phyloP scores from a whole-genome alignment of 2,113 vertebrate species.

The Ceyx melanurus region DNA sequence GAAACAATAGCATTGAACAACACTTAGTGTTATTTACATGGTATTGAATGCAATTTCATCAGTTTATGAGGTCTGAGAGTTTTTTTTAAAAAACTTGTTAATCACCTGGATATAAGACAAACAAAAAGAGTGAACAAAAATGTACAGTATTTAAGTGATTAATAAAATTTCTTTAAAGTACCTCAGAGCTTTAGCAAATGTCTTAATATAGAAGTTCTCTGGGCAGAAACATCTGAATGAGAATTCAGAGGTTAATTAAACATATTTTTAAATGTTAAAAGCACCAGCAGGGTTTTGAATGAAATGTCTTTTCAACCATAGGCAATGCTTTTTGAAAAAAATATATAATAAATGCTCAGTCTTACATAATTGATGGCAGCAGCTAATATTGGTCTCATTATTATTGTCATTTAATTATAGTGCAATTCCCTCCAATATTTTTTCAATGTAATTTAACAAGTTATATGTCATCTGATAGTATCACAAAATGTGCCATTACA shows the following conservation, averaged over 20 bases:
- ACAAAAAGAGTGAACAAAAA: background rate
- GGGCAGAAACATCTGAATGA: background rate
- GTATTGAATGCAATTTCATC: background rate
- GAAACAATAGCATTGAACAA: background rate
- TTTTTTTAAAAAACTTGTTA: background rate
- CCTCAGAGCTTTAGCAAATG: background rate
- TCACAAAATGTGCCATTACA: conserved; percentile 45
- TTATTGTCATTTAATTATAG: conserved; percentile 75
- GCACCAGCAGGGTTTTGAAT: background rate
- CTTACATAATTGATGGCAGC: conserved; percentile 55
- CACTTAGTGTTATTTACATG: background rate
- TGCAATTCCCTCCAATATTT: conserved; percentile 35
- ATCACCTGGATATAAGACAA: background rate
- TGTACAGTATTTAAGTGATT: background rate
- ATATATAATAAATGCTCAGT: background rate
- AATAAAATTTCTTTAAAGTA: background rate
- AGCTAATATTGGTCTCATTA: conserved; percentile 69
- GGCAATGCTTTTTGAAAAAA: background rate
- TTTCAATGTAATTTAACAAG: conserved; percentile 60
- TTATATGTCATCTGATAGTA: conserved; percentile 54
- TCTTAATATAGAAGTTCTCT: background rate
- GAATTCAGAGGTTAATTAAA: background rate
- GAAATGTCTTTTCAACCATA: background rate
- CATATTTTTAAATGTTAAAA: background rate
- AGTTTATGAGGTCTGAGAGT: background rate